Evolutionary conservation across 2,113 vertebrate species (phyloP).

Genomic region (Semicossyphus pulcher): DNA sequence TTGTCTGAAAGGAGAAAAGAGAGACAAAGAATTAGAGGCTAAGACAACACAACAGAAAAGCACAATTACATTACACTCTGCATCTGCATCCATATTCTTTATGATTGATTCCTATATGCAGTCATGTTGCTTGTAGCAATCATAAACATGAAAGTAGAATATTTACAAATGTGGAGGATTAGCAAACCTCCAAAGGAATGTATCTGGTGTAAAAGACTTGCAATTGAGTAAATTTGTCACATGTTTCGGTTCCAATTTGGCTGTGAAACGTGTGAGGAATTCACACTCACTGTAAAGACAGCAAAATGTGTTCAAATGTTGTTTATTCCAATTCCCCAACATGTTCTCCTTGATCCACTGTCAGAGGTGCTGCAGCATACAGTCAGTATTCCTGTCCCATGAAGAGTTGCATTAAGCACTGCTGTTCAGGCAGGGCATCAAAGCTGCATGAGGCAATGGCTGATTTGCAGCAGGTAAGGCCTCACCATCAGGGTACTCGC

Average conservation of each 20-base stretch:
- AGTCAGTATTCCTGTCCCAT: not conserved
- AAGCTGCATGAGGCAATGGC: not conserved
- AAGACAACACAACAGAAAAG: not conserved
- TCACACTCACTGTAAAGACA: not conserved
- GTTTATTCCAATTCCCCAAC: not conserved
- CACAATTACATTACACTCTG: not conserved
- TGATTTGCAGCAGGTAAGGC: not conserved
- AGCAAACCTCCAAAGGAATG: not conserved
- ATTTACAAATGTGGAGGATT: not conserved
- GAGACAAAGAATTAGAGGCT: not conserved
- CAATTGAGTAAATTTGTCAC: not conserved
- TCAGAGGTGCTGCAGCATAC: not conserved
- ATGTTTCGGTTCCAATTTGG: not conserved
- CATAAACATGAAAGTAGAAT: not conserved
- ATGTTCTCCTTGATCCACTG: not conserved
- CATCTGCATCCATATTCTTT: not conserved
- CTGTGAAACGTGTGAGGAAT: not conserved
- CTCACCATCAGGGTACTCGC: not conserved
- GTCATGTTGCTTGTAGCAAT: not conserved
- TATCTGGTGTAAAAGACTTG: not conserved
- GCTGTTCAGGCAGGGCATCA: not conserved
- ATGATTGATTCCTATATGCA: not conserved
- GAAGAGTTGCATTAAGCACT: not conserved
- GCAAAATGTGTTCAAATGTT: not conserved
- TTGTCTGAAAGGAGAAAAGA: slow-evolving; percentile 87